These are phyloP conservation scores for Spatula versicolor DNA, from an alignment of 2,797 vertebrate species.

Conservation along the genomic window DNA sequence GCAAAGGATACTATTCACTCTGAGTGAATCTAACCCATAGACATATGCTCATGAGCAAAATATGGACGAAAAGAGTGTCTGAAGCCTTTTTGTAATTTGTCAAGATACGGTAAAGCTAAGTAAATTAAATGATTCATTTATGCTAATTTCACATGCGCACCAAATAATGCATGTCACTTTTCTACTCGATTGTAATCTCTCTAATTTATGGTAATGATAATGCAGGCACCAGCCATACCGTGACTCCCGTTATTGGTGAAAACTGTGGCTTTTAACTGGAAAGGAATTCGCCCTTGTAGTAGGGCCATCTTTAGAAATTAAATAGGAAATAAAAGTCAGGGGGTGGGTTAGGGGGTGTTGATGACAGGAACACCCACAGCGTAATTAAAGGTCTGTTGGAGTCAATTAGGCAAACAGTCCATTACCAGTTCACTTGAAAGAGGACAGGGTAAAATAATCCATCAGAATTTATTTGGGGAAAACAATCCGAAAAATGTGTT, in stretches of 20 bases:
- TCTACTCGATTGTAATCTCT: not conserved
- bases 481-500: not conserved
- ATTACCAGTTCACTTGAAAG: not conserved
- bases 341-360: not conserved
- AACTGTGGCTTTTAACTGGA: not conserved
- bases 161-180: conserved; percentile 8
- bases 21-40: not conserved
- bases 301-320: not conserved
- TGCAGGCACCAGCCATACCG: not conserved
- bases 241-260: not conserved
- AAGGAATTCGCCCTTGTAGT: not conserved
- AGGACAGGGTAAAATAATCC: not conserved
- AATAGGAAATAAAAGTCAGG: fast-evolving
- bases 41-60: not conserved
- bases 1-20: not conserved
- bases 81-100: conserved; percentile 24
- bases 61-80: conserved; percentile 10
- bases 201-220: conserved; percentile 2
- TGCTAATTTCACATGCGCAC: not conserved
- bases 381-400: not conserved
- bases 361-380: not conserved
- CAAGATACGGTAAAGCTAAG: not conserved
- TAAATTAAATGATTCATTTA: conserved; percentile 32
- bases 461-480: not conserved
- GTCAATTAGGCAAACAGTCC: not conserved